These are phyloP conservation scores for Parotocinclus haroldoi DNA, from an alignment of 2,797 vertebrate species.

Conservation along the genomic window DNA sequence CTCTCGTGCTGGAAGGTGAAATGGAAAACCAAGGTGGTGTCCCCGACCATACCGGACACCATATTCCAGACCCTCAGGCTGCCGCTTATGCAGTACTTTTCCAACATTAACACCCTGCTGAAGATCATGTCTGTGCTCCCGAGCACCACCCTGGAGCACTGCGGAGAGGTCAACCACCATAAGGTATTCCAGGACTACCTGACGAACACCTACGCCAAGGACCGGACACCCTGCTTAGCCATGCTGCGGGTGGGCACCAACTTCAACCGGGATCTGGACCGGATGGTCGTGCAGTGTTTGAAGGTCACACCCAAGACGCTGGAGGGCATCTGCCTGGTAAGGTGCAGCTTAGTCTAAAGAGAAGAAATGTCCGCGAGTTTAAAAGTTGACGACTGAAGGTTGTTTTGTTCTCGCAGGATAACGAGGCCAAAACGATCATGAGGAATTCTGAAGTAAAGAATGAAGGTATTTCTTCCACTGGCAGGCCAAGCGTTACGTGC, in stretches of 20 bases:
- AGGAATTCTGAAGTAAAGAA: conserved; percentile 65
- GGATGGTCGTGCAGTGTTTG: conserved; percentile 77
- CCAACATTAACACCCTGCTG: conserved; percentile 74
- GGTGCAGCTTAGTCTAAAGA: conserved; percentile 15
- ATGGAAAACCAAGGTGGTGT: conserved; percentile 79
- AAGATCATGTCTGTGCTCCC: conserved; percentile 78
- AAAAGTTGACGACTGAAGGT: not conserved
- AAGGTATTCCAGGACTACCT: conserved; percentile 74
- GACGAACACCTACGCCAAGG: conserved; percentile 62
- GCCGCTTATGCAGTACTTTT: conserved; percentile 79
- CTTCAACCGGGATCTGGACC: conserved; percentile 76
- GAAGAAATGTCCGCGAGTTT: not conserved
- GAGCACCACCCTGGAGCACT: conserved; percentile 75
- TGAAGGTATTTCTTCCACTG: conserved; percentile 63
- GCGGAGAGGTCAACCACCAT: conserved; percentile 71
- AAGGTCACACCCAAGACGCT: conserved; percentile 76
- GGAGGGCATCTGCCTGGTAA: conserved; percentile 78
- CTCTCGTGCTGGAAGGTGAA: conserved; percentile 81
- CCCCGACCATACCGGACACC: conserved; percentile 70
- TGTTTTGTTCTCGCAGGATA: conserved; percentile 65
- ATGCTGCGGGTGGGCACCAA: conserved; percentile 74
- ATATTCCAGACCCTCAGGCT: conserved; percentile 77
- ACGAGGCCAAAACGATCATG: conserved; percentile 72
- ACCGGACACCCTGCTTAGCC: conserved; percentile 67
- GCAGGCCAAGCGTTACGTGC: too few species aligned